phyloP scores from a whole-genome alignment of 2,113 vertebrate genomes.

The Paracanthobrama guichenoti region DNA sequence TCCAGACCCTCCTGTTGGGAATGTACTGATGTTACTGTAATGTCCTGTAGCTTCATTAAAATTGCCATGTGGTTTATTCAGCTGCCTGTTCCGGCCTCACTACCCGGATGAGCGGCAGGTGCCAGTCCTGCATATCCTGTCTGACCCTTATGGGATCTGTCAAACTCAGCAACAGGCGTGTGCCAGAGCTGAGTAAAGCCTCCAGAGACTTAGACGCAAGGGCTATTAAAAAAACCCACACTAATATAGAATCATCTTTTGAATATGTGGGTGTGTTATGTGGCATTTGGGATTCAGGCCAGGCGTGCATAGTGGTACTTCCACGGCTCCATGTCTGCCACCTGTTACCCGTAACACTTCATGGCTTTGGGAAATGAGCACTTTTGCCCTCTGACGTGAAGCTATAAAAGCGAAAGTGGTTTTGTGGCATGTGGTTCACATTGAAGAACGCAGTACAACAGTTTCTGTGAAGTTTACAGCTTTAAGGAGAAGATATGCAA shows the following conservation, averaged over 20 bases:
- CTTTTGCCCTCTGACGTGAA: slow-evolving; percentile 36
- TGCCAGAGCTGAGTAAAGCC: slow-evolving; percentile 63
- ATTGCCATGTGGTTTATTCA: slow-evolving; percentile 10
- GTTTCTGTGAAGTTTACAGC: neutral
- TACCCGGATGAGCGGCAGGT: slow-evolving; percentile 46
- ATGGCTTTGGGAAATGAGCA: slow-evolving; percentile 26
- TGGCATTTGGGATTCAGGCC: neutral
- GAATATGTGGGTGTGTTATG: slow-evolving; percentile 39
- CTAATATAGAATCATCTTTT: slow-evolving; percentile 12
- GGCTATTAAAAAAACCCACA: neutral
- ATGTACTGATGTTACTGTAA: neutral
- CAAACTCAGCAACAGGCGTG: slow-evolving; percentile 52
- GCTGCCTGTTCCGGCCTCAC: neutral
- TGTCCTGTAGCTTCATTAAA: slow-evolving; percentile 10
- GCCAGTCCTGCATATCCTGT: slow-evolving; percentile 57
- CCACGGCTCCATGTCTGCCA: slow-evolving; percentile 37
- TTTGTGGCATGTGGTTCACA: neutral
- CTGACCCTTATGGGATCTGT: slow-evolving; percentile 47
- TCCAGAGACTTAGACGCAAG: slow-evolving; percentile 36
- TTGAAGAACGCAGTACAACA: neutral
- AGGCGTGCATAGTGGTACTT: slow-evolving; percentile 31
- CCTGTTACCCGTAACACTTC: slow-evolving; percentile 35
- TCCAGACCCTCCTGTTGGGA: neutral
- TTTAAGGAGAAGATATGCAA: slow-evolving; percentile 18
- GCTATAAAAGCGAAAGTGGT: slow-evolving; percentile 30